These are phyloP conservation scores for Tenthredo notha DNA, from an alignment of 2,888 invertebrate genomes.

Conservation along the genomic window DNA sequence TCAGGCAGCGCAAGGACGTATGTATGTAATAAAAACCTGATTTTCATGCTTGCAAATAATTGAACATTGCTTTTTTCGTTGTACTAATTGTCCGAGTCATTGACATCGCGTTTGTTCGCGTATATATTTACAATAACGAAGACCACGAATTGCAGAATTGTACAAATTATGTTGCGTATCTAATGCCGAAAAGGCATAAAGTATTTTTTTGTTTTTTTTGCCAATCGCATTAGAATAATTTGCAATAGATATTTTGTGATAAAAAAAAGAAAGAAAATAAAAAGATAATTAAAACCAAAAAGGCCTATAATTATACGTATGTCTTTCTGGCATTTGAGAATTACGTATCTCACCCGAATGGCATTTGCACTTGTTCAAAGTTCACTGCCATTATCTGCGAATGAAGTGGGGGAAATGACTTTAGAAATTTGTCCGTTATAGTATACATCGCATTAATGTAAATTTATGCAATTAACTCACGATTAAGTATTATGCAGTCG, in stretches of 20 bases:
- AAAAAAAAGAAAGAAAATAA: too few relatives aligned
- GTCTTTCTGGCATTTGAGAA: too few relatives aligned
- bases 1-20: not conserved
- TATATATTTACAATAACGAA: not conserved
- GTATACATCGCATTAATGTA: not conserved
- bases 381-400: conserved; percentile 2
- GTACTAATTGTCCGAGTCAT: not conserved
- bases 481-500: not conserved
- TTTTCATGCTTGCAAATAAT: not conserved
- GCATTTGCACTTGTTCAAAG: not conserved
- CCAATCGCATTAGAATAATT: too few relatives aligned
- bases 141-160: too few relatives aligned
- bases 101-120: not conserved
- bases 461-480: not conserved
- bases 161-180: too few relatives aligned
- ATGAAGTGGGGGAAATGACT: not conserved
- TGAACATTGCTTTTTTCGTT: not conserved
- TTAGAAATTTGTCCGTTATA: not conserved
- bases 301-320: too few relatives aligned
- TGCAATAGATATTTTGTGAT: too few relatives aligned
- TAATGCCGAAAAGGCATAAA: not conserved
- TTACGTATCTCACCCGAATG: not conserved
- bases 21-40: not conserved
- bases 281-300: too few relatives aligned
- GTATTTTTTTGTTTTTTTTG: too few relatives aligned